Evolutionary conservation across 2,113 vertebrate genomes (phyloP).

Genomic region (Rutilus rutilus): DNA sequence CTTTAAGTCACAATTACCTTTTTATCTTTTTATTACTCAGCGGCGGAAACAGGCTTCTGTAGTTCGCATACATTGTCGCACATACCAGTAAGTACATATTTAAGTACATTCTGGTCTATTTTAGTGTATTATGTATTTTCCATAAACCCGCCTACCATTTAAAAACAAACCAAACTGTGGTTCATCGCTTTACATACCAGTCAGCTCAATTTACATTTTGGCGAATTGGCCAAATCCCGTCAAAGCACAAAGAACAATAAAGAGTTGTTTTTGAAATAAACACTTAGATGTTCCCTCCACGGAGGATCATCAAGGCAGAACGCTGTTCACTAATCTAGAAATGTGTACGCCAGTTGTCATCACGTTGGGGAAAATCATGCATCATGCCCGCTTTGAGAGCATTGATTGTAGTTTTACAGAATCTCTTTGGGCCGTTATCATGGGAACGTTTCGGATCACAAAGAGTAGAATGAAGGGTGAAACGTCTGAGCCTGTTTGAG

Average conservation of each 20-base stretch:
- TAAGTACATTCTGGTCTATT: not conserved
- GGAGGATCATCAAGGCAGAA: slow-evolving; percentile 40
- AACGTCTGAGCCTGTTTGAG: slow-evolving; percentile 44
- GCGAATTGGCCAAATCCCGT: slow-evolving; percentile 24
- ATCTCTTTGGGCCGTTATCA: slow-evolving; percentile 34
- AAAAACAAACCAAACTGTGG: not conserved
- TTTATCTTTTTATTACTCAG: too few relatives aligned
- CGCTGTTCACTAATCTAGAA: slow-evolving; percentile 33
- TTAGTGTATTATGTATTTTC: not conserved
- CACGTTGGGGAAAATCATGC: slow-evolving; percentile 26
- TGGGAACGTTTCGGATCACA: slow-evolving; percentile 34
- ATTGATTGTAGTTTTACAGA: slow-evolving; percentile 45
- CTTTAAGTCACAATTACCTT: too few relatives aligned
- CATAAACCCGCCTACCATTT: not conserved
- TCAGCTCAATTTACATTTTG: not conserved
- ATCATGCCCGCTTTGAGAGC: slow-evolving; percentile 35
- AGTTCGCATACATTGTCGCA: too few relatives aligned
- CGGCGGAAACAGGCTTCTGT: too few relatives aligned
- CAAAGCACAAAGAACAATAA: slow-evolving; percentile 17
- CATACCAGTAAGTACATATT: too few relatives aligned
- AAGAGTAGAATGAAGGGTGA: slow-evolving; percentile 53
- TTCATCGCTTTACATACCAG: not conserved
- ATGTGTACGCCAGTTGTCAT: slow-evolving; percentile 24
- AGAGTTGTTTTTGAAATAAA: slow-evolving; percentile 21
- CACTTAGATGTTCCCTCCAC: slow-evolving; percentile 27